A percentile compares a stretch with the other conserved stretches of the same genome.
phyloP scores from a whole-genome alignment of 1,140 invertebrate species.

The Ectropis grisescens region DNA sequence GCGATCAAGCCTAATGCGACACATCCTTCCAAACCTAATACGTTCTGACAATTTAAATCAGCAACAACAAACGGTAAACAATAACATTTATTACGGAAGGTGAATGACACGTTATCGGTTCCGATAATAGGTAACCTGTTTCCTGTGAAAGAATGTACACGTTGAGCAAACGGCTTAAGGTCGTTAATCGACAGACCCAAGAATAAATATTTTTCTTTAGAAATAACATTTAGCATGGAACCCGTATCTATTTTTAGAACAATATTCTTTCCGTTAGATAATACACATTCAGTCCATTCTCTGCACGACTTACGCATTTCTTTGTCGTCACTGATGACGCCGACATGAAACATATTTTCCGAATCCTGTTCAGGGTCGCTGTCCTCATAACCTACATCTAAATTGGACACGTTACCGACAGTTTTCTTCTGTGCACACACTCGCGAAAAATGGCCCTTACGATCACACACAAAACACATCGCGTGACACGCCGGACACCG shows the following conservation, averaged over 20 bases:
- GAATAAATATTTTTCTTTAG: not conserved
- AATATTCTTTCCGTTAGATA: constrained; percentile 5
- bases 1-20: not conserved
- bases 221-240: not conserved
- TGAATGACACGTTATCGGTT: no score
- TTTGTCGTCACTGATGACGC: not conserved
- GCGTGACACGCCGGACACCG: no score
- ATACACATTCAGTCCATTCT: no score
- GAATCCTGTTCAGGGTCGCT: constrained; percentile 5
- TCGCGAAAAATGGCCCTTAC: constrained; percentile 11
- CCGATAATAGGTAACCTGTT: not conserved
- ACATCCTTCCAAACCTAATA: not conserved
- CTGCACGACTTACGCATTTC: constrained; percentile 4
- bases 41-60: no score
- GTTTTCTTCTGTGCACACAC: constrained; percentile 3
- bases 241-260: not conserved
- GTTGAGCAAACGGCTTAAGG: not conserved
- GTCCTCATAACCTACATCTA: constrained; percentile 1
- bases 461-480: no score
- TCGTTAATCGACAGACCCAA: not conserved
- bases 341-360: constrained; percentile 5
- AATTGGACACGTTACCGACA: constrained; percentile 3
- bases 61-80: not conserved
- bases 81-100: not conserved
- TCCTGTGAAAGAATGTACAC: not conserved